A percentile compares a stretch with the other conserved stretches of the same genome.
phyloP scores from a whole-genome alignment of 1,140 invertebrate genomes.

The Drosophila sp. region DNA sequence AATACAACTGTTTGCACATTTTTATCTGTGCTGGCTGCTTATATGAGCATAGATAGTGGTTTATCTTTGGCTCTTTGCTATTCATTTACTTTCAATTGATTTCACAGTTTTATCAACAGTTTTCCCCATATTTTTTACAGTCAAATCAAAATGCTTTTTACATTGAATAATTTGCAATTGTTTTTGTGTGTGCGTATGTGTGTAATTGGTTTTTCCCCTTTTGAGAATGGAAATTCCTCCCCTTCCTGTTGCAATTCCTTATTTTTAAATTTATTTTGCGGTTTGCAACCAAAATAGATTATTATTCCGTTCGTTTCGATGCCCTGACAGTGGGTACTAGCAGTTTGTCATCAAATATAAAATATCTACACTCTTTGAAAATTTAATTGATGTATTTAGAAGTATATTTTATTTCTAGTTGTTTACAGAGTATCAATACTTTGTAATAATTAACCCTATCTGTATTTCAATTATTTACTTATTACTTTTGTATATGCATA shows the following conservation, averaged over 20 bases:
- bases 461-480: no score
- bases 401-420: no score
- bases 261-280: constrained; percentile 13
- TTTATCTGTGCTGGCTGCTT: constrained; percentile 8
- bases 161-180: constrained; percentile 30
- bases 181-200: constrained; percentile 19
- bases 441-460: no score
- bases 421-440: no score
- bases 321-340: background rate
- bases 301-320: background rate
- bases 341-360: background rate
- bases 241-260: background rate
- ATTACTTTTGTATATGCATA: no score
- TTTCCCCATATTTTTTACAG: constrained; percentile 7
- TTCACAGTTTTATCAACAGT: constrained; percentile 18
- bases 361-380: no score
- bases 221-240: background rate
- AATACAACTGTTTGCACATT: constrained; percentile 18
- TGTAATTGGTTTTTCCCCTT: constrained; percentile 6
- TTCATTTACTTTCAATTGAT: constrained; percentile 34
- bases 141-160: constrained; percentile 31
- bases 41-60: no score
- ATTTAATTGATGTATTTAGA: no score
- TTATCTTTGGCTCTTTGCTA: constrained; percentile 1
- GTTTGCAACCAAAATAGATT: background rate